phyloP scores from a whole-genome alignment of 2,113 vertebrate genomes.

The Oostethus manadensis region DNA sequence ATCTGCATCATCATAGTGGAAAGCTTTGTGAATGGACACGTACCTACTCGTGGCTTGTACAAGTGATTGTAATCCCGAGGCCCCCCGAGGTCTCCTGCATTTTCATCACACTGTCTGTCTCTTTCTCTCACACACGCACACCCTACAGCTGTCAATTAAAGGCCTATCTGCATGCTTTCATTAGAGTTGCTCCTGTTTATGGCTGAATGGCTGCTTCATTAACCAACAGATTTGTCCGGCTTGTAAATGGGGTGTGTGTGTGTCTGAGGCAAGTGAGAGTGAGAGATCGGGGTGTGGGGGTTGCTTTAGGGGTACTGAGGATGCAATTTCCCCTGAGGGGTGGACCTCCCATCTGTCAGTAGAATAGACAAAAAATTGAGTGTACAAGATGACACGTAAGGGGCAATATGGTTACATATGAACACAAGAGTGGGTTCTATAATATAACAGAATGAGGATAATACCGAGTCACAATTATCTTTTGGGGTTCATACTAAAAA shows the following conservation, averaged over 20 bases:
- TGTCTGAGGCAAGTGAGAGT: not conserved
- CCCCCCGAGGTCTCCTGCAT: constrained; percentile 8
- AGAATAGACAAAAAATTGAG: constrained; percentile 26
- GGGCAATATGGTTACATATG: constrained; percentile 6
- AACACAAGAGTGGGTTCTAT: not conserved
- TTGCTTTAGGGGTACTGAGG: constrained; percentile 57
- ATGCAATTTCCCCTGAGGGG: constrained; percentile 54
- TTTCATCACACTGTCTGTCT: constrained; percentile 16
- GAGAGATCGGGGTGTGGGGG: constrained; percentile 41
- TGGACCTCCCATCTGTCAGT: constrained; percentile 62
- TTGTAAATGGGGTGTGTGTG: constrained; percentile 19
- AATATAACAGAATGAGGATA: not conserved
- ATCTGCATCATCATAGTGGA: constrained; percentile 7
- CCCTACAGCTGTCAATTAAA: constrained; percentile 48
- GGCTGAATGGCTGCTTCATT: constrained; percentile 61
- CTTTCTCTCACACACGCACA: not conserved
- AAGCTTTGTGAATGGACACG: constrained; percentile 17
- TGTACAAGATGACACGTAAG: constrained; percentile 8
- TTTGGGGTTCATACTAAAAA: not conserved
- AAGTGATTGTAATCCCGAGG: constrained; percentile 23
- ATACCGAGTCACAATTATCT: no score
- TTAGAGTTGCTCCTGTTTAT: constrained; percentile 50
- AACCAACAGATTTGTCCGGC: constrained; percentile 34
- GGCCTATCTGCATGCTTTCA: constrained; percentile 58
- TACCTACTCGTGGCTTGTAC: constrained; percentile 3